These are phyloP conservation scores for Tricholaema leucomelas DNA, from an alignment of 2,113 vertebrate species.

Conservation along the genomic window DNA sequence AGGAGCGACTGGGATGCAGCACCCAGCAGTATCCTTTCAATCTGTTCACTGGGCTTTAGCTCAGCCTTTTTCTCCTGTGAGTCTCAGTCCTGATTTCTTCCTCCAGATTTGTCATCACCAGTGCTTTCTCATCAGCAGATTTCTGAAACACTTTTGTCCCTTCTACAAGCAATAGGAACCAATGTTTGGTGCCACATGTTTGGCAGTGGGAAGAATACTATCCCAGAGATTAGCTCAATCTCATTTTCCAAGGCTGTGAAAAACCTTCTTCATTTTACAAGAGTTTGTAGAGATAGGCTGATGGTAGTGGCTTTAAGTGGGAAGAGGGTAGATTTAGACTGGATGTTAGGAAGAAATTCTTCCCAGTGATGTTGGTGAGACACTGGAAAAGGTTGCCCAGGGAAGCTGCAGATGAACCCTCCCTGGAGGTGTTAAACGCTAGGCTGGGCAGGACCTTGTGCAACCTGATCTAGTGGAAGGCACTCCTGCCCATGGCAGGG, in stretches of 20 bases:
- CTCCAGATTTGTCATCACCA: background rate
- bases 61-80: background rate
- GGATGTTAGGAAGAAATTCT: no score
- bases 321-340: no score
- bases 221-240: background rate
- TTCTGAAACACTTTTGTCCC: background rate
- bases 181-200: rapidly evolving
- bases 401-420: no score
- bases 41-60: background rate
- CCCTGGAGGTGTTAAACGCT: no score
- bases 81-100: background rate
- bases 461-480: no score
- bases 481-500: no score
- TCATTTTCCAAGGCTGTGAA: background rate
- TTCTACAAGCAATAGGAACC: background rate
- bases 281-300: no score
- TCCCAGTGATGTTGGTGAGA: no score
- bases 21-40: background rate
- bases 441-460: no score
- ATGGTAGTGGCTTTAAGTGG: no score
- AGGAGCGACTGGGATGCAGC: background rate
- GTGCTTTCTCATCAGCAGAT: background rate
- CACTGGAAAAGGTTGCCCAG: no score
- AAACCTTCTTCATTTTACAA: background rate
- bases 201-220: background rate